Evolutionary conservation across 2,113 vertebrate genomes (phyloP).

Genomic region (Chrysemys picta): DNA sequence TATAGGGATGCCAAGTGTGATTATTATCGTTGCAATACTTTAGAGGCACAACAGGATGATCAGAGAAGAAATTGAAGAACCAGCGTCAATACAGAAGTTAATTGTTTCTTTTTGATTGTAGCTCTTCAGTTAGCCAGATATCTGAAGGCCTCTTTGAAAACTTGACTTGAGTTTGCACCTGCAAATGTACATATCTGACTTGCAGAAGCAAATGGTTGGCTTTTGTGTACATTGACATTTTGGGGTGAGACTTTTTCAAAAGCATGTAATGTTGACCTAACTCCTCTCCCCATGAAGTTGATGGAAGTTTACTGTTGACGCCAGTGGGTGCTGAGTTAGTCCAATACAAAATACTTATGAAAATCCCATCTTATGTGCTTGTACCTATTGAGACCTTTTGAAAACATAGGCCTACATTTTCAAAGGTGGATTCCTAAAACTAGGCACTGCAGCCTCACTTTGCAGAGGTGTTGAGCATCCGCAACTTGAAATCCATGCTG

Average conservation of each 20-base stretch:
- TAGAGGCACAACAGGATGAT: neutral
- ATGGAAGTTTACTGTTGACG: neutral
- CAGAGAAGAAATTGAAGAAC: neutral
- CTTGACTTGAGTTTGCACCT: neutral
- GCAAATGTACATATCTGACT: neutral
- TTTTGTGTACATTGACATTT: neutral
- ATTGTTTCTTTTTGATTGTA: neutral
- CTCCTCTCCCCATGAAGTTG: neutral
- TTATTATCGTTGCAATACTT: rapidly evolving
- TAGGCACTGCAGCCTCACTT: neutral
- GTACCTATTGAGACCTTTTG: neutral
- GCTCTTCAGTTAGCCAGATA: neutral
- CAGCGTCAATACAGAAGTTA: neutral
- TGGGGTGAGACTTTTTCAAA: neutral
- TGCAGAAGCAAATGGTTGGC: neutral
- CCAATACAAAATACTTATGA: rapidly evolving
- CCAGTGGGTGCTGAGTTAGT: neutral
- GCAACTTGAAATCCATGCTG: too few species aligned
- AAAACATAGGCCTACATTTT: neutral
- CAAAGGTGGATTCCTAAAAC: rapidly evolving
- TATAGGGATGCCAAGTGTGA: neutral
- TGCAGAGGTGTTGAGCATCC: neutral
- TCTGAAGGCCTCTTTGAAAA: neutral
- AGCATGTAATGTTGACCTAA: rapidly evolving
- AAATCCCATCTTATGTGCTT: neutral